Evolutionary conservation across 2,113 vertebrate genomes (phyloP).

Genomic region (Lagopus leucura): DNA sequence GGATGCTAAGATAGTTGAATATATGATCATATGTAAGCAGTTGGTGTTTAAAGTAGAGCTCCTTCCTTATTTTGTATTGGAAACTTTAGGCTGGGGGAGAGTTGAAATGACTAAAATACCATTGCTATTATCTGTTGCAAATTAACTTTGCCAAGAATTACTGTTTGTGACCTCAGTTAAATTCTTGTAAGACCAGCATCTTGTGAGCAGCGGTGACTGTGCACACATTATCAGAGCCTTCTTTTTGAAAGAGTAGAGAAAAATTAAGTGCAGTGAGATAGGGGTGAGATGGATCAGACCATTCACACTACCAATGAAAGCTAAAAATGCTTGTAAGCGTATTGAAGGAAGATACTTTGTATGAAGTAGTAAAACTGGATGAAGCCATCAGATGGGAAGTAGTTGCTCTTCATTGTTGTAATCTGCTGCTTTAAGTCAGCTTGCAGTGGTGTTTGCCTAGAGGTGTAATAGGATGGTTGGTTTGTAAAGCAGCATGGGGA

Average conservation of each 20-base stretch:
- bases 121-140: rapidly evolving
- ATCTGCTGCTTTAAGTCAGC: neutral
- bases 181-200: neutral
- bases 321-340: neutral
- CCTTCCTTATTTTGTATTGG: neutral
- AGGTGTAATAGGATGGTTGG: neutral
- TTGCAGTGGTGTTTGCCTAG: neutral
- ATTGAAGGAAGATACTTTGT: neutral
- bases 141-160: neutral
- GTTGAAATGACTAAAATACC: neutral
- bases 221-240: neutral
- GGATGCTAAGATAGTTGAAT: neutral
- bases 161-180: neutral
- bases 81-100: neutral
- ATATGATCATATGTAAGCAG: neutral
- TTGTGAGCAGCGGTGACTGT: neutral
- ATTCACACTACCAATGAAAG: neutral
- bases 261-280: neutral
- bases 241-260: neutral
- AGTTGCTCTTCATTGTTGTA: neutral
- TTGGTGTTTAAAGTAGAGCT: neutral
- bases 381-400: neutral
- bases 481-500: neutral
- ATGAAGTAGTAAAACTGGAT: neutral
- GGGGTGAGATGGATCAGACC: neutral